Evolutionary conservation across 2,113 vertebrate genomes (phyloP), one percentile per base, ranked within the genome.

Genomic region (Mirza zaza): DNA sequence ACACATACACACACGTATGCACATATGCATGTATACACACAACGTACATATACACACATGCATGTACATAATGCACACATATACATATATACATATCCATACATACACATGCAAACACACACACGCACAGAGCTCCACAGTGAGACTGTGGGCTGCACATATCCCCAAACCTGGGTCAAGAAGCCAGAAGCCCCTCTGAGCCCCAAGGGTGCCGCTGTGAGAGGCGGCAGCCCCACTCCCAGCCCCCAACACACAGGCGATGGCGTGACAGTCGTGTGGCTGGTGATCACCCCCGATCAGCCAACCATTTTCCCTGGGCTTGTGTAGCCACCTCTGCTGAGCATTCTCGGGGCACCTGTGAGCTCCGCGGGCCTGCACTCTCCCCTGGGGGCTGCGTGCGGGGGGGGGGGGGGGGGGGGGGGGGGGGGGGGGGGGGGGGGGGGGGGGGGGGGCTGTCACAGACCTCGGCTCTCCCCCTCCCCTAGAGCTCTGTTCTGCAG

Each of bases 1-100:
- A 34, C 18, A 68, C 18, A 39, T 3, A 21, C 18, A 20, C 23
- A 21, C 18, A 21, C 3, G 14, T 32, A 42, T 32, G 7, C 14
- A 36, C 5, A 48, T 13, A 39, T 0, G 52, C 13, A 39, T n/a
- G 80, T 9, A 2, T 20, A 32, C 0, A 6, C 5, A 61, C 10
- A 48, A 71, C 2, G 57, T 8, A 5, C 34, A 17, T 17, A 48
- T 6, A 2, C 27, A 59, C 17, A 39, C n/a, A 50, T 0, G 42
- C 39, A 42, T 57, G 55, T 57, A 57, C 20, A 57, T 1, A 21
- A 32, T 20, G 21, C 7, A 20, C 29, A 20, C 4, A 18, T 3
- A 12, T 3, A 45, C 17, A 42, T n/a, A 34, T 48, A 48, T 48
- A 9, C 20, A 70, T 17, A 55, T 55, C 52, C 20, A 39, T 8